Evolutionary conservation across 1,140 invertebrate species (phyloP).

Genomic region (Tenebrio molitor): DNA sequence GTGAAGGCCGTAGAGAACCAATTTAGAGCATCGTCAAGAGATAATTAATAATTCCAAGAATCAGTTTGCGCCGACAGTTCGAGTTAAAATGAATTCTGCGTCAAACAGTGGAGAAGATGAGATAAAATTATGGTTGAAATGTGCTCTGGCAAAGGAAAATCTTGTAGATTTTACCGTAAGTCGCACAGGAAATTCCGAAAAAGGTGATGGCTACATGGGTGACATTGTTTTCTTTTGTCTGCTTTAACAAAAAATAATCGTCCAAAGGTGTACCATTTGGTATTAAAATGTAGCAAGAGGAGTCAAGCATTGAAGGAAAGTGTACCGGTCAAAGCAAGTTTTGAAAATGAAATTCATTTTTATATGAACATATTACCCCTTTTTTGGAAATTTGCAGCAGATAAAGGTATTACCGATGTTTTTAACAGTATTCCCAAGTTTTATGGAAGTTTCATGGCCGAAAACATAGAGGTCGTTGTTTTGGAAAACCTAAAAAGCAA

Average conservation of each 20-base stretch:
- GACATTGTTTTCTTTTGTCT: constrained; percentile 1
- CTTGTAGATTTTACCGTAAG: not conserved
- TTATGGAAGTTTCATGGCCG: not conserved
- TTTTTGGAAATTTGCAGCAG: constrained; percentile 60
- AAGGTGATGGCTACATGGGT: constrained; percentile 27
- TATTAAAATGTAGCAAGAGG: constrained; percentile 11
- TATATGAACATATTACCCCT: constrained; percentile 50
- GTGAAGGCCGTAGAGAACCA: too few species aligned
- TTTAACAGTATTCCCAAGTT: constrained; percentile 2
- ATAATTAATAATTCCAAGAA: too few species aligned
- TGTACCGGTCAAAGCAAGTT: not conserved
- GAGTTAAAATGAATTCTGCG: too few species aligned
- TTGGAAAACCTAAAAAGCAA: not conserved
- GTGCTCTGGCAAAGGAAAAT: constrained; percentile 1
- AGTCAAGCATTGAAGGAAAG: not conserved
- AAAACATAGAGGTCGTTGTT: constrained; percentile 3
- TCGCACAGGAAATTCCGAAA: not conserved
- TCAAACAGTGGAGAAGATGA: too few species aligned
- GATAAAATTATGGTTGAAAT: not conserved
- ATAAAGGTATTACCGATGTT: constrained; percentile 64
- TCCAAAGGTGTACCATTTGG: not conserved
- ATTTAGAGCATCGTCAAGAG: too few species aligned
- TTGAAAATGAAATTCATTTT: constrained; percentile 50
- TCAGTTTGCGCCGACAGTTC: too few species aligned
- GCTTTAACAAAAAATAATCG: not conserved